phyloP scores from a whole-genome alignment of 2,113 vertebrate genomes.

The Silurus meridionalis region DNA sequence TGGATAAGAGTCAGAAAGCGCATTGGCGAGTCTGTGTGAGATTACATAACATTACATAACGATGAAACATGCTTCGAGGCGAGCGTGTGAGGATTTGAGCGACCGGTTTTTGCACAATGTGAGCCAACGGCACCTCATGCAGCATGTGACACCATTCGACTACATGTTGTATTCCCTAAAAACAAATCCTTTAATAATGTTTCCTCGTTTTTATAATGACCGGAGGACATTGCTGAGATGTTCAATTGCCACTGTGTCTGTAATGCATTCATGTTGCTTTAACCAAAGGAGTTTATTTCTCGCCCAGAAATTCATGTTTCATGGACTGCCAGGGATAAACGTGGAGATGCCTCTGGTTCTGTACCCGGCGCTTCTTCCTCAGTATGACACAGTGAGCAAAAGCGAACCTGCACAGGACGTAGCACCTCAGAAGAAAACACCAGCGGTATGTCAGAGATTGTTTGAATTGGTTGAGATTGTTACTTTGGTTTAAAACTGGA shows the following conservation, averaged over 20 bases:
- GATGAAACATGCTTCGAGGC: neutral
- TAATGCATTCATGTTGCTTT: neutral
- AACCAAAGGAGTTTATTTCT: conserved; percentile 22
- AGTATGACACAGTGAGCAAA: conserved; percentile 80
- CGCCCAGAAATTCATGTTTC: conserved; percentile 89
- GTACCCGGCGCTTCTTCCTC: conserved; percentile 87
- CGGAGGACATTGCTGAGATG: neutral
- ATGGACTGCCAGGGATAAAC: conserved; percentile 86
- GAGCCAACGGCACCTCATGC: neutral
- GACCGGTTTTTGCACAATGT: neutral
- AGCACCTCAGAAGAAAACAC: conserved; percentile 58
- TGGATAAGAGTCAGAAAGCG: conserved; percentile 3
- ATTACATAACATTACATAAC: conserved; percentile 27
- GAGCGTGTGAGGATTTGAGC: conserved; percentile 1
- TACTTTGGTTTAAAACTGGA: neutral
- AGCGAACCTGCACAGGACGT: conserved; percentile 67
- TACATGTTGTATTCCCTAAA: too few relatives aligned
- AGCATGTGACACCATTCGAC: neutral
- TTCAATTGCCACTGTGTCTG: too few relatives aligned
- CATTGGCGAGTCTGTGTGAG: neutral
- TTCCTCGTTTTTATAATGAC: neutral
- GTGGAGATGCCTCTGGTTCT: conserved; percentile 84
- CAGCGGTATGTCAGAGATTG: conserved; percentile 68
- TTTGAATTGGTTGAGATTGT: neutral
- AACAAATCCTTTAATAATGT: neutral